Percentiles rank a stretch among this genome's conserved stretches.
phyloP scores from a whole-genome alignment of 2,797 vertebrate species.

The Argyrosomus regius region DNA sequence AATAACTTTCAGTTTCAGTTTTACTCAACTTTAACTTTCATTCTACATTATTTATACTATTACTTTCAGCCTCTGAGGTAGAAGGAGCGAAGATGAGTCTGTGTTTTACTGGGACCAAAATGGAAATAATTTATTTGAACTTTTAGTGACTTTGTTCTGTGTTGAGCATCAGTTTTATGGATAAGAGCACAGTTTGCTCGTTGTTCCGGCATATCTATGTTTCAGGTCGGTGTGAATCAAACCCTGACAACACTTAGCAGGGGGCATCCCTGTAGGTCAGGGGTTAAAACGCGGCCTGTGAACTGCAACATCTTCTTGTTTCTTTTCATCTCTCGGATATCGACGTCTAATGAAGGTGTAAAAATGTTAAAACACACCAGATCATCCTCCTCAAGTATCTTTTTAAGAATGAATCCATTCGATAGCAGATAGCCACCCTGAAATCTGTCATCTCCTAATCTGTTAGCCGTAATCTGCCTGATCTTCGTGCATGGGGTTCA shows the following conservation, averaged over 20 bases:
- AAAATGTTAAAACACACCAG: neutral
- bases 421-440: neutral
- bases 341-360: neutral
- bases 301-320: no score
- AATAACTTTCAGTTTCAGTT: neutral
- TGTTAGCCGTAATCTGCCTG: neutral
- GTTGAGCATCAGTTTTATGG: neutral
- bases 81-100: no score
- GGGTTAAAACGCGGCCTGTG: no score
- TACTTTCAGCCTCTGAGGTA: no score
- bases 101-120: neutral
- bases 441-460: slow-evolving; percentile 18
- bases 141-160: neutral
- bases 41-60: neutral
- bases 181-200: neutral
- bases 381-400: neutral
- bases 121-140: neutral
- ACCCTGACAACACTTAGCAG: no score
- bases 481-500: neutral
- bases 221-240: neutral
- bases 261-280: no score
- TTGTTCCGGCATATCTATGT: neutral
- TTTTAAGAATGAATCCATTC: neutral
- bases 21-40: neutral
- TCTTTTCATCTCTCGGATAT: neutral